Evolutionary conservation across 2,888 invertebrate genomes (phyloP), one percentile per base, ranked within the genome.

Genomic region (Schizotus pectinicornis): DNA sequence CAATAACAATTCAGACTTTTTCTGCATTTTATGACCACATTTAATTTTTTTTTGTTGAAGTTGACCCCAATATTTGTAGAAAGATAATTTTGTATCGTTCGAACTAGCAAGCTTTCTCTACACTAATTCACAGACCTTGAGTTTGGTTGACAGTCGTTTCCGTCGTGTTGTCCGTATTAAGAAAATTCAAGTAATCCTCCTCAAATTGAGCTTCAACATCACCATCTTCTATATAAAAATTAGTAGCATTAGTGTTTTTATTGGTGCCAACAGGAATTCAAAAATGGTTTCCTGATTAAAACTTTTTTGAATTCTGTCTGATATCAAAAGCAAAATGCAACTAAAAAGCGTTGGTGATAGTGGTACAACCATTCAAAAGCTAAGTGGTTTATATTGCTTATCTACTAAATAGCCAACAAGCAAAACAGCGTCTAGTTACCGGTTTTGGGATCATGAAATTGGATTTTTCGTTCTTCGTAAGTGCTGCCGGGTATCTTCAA

Each of bases 401-500:
- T 35, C 36, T 9, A 35, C 11, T 9, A 35, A 35, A 11, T 9
- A n/a, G 9, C 9, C 36, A 9, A 9, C 11, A 35, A 35, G 36
- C 2, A 9, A 35, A 35, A 35, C 22, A 22, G 22, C 22, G 5
- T 22, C 22, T 59, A 59, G 35, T 59, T 59, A 59, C 59, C 59
- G 33, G 22, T 22, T 22, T 22, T 22, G 5, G 30, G 45, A 33
- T 9, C 8, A 32, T 38, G 31, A 3, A 9, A 39, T 35, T 34
- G 45, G 7, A 14, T 52, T 46, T 48, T 37, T 8, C 37, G 33
- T 35, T 48, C 11, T 22, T 22, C 65, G 67, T 86, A 88, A 64
- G 84, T 82, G 0, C 87, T 86, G 58, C 84, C 84, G 6, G 86
- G 84, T 77, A 88, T 86, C 71, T 81, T 81, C 57, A 88, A 71